These are phyloP conservation scores for Eupithecia insigniata DNA, from an alignment of 2,888 invertebrate species.

Conservation along the genomic window DNA sequence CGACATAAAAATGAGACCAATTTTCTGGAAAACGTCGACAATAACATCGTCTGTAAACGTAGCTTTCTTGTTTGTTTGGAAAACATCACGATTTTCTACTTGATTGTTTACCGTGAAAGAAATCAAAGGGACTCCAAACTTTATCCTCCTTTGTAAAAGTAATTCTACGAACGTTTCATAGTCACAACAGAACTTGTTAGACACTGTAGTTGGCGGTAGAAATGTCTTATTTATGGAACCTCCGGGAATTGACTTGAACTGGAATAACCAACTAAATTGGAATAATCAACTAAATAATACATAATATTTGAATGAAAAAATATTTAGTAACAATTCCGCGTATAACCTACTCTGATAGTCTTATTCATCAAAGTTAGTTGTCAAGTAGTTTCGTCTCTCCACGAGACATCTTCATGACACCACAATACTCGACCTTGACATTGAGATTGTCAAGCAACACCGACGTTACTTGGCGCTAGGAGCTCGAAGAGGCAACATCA, in stretches of 20 bases:
- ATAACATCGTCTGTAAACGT: constrained; percentile 39
- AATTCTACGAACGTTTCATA: constrained; percentile 9
- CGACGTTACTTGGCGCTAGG: too few species aligned
- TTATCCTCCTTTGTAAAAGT: constrained; percentile 14
- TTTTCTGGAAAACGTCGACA: constrained; percentile 38
- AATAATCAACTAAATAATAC: too few species aligned
- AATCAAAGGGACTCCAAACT: constrained; percentile 28
- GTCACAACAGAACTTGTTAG: neutral
- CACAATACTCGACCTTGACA: too few species aligned
- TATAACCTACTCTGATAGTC: too few species aligned
- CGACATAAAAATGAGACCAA: constrained; percentile 33
- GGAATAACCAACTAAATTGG: neutral
- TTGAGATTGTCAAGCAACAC: too few species aligned
- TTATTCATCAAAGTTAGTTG: too few species aligned
- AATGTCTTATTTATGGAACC: constrained; percentile 3
- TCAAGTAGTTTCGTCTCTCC: too few species aligned
- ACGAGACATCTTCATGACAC: too few species aligned
- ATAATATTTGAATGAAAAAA: too few species aligned
- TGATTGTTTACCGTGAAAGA: constrained; percentile 30
- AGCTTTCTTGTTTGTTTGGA: constrained; percentile 37
- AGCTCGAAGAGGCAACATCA: too few species aligned
- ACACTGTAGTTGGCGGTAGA: neutral
- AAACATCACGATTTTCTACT: constrained; percentile 37
- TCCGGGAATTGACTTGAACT: neutral
- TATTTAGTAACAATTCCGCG: too few species aligned